Evolutionary conservation across 2,113 vertebrate genomes (phyloP), one percentile per base, ranked within the genome.

Genomic region (Aphyosemion australe): DNA sequence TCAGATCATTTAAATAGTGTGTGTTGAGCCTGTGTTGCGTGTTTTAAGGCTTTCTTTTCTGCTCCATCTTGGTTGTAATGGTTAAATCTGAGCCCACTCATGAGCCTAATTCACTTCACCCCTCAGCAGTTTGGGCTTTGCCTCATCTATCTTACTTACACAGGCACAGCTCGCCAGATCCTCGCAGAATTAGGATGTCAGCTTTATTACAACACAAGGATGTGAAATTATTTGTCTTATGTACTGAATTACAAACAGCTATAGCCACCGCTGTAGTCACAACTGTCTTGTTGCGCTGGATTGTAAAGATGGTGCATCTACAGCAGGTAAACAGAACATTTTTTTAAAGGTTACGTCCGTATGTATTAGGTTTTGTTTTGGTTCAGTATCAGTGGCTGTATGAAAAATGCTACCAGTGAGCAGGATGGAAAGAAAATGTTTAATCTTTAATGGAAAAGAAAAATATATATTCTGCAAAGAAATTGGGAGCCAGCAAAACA

Each of bases 111-210:
- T 87, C 91, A 70, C 84, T 81, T 88, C 84, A 89, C 73, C 89
- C 90, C 89, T 70, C 66, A 78, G 88, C 88, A 71, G 87, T 89
- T 92, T 83, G 80, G 74, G 59, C 63, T 84, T 70, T 55, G 54
- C 67, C 85, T 92, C 94, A 94, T 94, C 90, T 76, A 87, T 95
- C 93, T 94, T 78, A 77, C 87, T 91, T 90, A 92, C 90, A 85
- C 80, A 74, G 62, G 56, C 78, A 56, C 60, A 65, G 65, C 19
- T 34, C 69, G 76, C 78, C 69, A 82, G 64, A 83, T 64, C 54
- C 45, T 77, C 42, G 61, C 74, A 49, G 72, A 80, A 92, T 85
- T 34, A 87, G 94, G 91, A 93, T 90, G 89, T 94, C 92, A 90
- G 79, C 88, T 90, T 91, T 84, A 87, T 70, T 77, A 81, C 7